A percentile compares a stretch with the other conserved stretches of the same genome.
Evolutionary conservation across 1,140 invertebrate species (phyloP).

Genomic region (Trachymyrmex cornetzi): DNA sequence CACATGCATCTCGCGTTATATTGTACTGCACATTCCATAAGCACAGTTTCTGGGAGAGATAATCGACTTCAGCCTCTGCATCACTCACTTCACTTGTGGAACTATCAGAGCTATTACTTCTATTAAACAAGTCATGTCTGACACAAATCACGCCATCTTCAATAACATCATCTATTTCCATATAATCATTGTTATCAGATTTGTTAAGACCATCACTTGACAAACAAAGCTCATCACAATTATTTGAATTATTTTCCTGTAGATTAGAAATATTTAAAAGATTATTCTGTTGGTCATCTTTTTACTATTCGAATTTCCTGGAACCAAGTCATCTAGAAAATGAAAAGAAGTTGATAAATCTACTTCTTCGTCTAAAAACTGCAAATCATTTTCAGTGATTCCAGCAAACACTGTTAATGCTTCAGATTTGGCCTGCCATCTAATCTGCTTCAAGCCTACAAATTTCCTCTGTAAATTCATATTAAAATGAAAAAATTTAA

Average conservation of each 20-base stretch:
- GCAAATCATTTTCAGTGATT: no score
- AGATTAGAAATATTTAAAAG: background rate
- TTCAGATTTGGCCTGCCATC: no score
- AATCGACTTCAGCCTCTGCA: background rate
- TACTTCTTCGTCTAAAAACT: no score
- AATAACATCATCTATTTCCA: background rate
- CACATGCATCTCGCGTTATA: background rate
- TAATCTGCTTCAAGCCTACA: no score
- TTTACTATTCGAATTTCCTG: background rate
- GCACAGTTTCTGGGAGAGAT: background rate
- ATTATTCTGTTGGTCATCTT: background rate
- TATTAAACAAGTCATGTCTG: background rate
- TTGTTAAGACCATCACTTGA: background rate
- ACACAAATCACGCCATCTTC: background rate
- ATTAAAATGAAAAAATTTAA: background rate
- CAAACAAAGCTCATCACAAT: slow-evolving; percentile 8
- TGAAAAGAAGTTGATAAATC: no score
- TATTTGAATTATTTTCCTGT: slow-evolving; percentile 1
- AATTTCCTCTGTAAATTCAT: no score
- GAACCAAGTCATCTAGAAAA: no score
- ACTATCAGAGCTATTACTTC: background rate
- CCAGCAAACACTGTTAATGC: no score
- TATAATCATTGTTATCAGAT: background rate
- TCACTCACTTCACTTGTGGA: background rate
- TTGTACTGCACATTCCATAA: background rate